phyloP scores from a whole-genome alignment of 2,113 vertebrate genomes.

The Crotophaga sulcirostris region DNA sequence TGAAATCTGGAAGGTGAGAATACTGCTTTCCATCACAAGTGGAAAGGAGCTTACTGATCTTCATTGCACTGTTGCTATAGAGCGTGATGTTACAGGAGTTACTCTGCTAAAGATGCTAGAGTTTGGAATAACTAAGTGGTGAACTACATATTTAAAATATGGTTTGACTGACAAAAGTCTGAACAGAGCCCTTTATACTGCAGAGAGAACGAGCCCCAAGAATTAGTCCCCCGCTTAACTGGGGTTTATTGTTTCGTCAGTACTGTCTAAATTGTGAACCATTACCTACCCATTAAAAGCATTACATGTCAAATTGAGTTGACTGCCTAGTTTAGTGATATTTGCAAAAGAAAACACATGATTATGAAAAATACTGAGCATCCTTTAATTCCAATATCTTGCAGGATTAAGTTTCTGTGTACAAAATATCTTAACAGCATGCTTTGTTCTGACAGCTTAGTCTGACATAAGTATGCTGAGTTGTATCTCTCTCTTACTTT shows the following conservation, averaged over 20 bases:
- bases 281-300: neutral
- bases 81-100: neutral
- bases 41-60: neutral
- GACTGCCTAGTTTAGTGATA: neutral
- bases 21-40: neutral
- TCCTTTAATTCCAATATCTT: neutral
- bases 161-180: neutral
- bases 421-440: neutral
- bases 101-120: neutral
- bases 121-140: neutral
- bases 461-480: accelerated
- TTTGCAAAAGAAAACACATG: neutral
- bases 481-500: neutral
- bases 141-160: neutral
- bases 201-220: neutral
- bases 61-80: neutral
- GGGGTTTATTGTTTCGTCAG: neutral
- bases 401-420: neutral
- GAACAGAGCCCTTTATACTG: neutral
- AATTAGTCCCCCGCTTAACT: neutral
- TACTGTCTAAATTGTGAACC: neutral
- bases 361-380: neutral
- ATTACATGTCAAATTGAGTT: neutral
- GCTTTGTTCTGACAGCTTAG: neutral
- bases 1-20: neutral